Evolutionary conservation across 2,888 invertebrate genomes (phyloP).

Genomic region (Coremacera marginata): DNA sequence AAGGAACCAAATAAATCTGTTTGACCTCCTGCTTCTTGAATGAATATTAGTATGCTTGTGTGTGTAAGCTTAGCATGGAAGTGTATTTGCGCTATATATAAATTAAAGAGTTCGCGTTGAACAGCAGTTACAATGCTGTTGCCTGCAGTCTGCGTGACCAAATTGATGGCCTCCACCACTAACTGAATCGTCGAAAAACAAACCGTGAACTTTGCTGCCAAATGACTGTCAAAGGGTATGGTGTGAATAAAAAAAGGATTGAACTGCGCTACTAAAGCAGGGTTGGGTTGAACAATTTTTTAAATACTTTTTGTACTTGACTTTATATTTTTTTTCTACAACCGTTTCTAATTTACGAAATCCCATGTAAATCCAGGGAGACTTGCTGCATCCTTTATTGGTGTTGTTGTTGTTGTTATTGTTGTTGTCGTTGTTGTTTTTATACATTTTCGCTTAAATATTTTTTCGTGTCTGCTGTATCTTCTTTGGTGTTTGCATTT

Average conservation of each 20-base stretch:
- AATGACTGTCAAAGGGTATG: conserved; percentile 52
- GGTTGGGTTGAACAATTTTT: too few species aligned
- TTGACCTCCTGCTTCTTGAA: not conserved
- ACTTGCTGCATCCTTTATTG: conserved; percentile 15
- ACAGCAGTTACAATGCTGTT: not conserved
- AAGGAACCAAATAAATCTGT: too few species aligned
- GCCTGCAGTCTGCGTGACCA: conserved; percentile 5
- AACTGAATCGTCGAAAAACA: not conserved
- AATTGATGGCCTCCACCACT: conserved; percentile 30
- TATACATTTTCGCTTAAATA: not conserved
- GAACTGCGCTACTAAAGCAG: conserved; percentile 44
- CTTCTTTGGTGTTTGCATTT: conserved; percentile 47
- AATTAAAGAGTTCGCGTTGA: conserved; percentile 28
- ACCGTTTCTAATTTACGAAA: conserved; percentile 60
- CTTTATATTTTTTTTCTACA: not conserved
- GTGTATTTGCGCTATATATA: conserved; percentile 27
- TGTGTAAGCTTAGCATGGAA: conserved; percentile 20
- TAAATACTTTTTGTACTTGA: not conserved
- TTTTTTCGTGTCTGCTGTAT: conserved; percentile 33
- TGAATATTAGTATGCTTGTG: not conserved
- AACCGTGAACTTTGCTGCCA: conserved; percentile 50
- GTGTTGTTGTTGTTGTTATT: conserved; percentile 47
- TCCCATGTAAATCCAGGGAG: conserved; percentile 30
- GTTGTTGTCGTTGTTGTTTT: not conserved
- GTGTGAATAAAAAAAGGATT: conserved; percentile 25